Evolutionary conservation across 2,113 vertebrate species (phyloP), one percentile per base, ranked within the genome.

Genomic region (Cyanoderma ruficeps): DNA sequence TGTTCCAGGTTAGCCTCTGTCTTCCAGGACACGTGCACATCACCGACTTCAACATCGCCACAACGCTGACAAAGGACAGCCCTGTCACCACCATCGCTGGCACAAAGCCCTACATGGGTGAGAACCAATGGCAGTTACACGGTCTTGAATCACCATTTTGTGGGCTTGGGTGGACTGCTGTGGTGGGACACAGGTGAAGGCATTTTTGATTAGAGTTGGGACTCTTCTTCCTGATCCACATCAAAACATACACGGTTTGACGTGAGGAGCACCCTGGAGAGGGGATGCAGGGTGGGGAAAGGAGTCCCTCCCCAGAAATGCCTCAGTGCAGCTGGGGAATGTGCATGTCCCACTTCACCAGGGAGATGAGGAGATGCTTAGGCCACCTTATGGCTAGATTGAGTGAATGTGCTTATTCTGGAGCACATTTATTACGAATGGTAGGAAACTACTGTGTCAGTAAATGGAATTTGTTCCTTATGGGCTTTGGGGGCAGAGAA

Each of bases 51-150:
- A 99, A 99, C 88, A 99, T 99, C 1, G 99, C 99, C 31, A 98
- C 99, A 0, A 95, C 98, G 65, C 98, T 99, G 64, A 99, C 98
- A 21, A 98, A 98, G 7, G 99, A 99, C 87, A 97, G 97, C 11
- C 98, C 97, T 39, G 98, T 99, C 72, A 99, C 98, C 39, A 99
- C 99, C 8, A 98, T 99, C 4, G 99, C 99, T 18, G 99, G 99
- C 93, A 99, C 99, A 30, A 99, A 99, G 94, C 99, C 99, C 2
- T 99, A 99, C 65, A 99, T 99, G 99, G 99, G 99, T 99, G 97
- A 93, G 97, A 41, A 37, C 42, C 47, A 15, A 8, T 0, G 11
- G 17, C 47, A 20, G 1, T 13, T 18, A 0, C 3, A 2, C 6
- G 0, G 13, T 49, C 46, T 33, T 11, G 10, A 53, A 3, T 22